A percentile compares a stretch with the other conserved stretches of the same genome.
Conservation (phyloP, 2,797 vertebrate genomes). For the Phataginus tricuspis region DNA sequence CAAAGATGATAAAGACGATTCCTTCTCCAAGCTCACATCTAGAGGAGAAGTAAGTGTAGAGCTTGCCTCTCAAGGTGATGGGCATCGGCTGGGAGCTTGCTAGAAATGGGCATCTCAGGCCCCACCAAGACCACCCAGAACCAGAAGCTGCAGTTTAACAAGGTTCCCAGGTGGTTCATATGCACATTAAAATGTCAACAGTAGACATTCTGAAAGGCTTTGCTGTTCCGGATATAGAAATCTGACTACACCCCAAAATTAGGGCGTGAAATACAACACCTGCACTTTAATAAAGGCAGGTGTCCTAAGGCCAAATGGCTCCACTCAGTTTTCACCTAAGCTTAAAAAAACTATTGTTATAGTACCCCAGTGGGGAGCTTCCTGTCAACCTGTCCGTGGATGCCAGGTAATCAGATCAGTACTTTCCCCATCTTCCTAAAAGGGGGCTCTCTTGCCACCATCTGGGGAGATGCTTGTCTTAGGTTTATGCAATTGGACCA, state of each 20-base stretch:
- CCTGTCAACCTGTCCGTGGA: not conserved
- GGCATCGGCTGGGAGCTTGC: not conserved
- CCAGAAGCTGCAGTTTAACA: not conserved
- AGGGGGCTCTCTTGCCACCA: not conserved
- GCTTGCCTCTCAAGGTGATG: not conserved
- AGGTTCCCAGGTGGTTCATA: not conserved
- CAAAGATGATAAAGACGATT: not conserved
- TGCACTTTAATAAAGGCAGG: not conserved
- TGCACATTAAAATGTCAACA: not conserved
- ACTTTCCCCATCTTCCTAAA: not conserved
- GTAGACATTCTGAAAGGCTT: not conserved
- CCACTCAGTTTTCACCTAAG: conserved; percentile 9
- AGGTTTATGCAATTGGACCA: not conserved
- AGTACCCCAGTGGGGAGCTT: not conserved
- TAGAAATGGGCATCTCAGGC: not conserved
- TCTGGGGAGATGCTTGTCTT: not conserved
- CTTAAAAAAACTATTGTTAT: not conserved
- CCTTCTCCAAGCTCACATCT: not conserved
- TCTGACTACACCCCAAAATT: not conserved
- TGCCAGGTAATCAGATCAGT: not conserved
- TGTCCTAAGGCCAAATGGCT: not conserved
- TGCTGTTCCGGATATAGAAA: not conserved
- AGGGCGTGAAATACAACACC: conserved; percentile 7
- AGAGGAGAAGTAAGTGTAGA: not conserved
- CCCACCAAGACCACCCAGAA: not conserved